phyloP scores from a whole-genome alignment of 2,888 invertebrate species.

The Drosophila paranaensis region DNA sequence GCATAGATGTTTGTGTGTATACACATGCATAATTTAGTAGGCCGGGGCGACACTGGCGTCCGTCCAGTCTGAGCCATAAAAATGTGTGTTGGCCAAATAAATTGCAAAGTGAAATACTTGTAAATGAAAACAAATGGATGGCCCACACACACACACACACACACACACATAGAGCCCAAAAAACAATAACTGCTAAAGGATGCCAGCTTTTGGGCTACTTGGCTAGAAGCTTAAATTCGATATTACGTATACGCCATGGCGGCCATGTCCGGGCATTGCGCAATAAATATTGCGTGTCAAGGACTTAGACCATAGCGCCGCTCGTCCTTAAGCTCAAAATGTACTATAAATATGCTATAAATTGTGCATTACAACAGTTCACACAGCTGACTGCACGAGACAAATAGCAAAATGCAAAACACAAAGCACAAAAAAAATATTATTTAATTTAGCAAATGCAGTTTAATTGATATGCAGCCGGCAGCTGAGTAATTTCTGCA shows the following conservation, averaged over 20 bases:
- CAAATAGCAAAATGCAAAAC: constrained; percentile 44
- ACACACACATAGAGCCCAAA: constrained; percentile 37
- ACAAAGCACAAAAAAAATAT: not conserved
- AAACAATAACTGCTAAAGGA: constrained; percentile 59
- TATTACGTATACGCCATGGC: constrained; percentile 66
- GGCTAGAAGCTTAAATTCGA: constrained; percentile 47
- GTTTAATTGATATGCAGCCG: constrained; percentile 64
- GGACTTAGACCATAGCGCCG: constrained; percentile 53
- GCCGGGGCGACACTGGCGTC: constrained; percentile 45
- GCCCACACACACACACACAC: constrained; percentile 26
- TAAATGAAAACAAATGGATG: constrained; percentile 78
- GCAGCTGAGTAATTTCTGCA: constrained; percentile 27
- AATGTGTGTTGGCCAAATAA: constrained; percentile 75
- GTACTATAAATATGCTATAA: constrained; percentile 20
- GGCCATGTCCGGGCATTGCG: constrained; percentile 29
- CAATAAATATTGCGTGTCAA: constrained; percentile 72
- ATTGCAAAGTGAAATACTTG: constrained; percentile 79
- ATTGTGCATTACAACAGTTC: constrained; percentile 17
- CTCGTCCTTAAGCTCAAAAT: constrained; percentile 47
- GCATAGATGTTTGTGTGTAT: constrained; percentile 31
- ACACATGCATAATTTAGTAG: constrained; percentile 64
- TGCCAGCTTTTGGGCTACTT: constrained; percentile 22
- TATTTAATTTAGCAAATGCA: constrained; percentile 51
- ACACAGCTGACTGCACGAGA: constrained; percentile 25
- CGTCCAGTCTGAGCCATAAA: constrained; percentile 67